Conservation (phyloP, 2,888 invertebrate genomes). For the Alitta virens region DNA sequence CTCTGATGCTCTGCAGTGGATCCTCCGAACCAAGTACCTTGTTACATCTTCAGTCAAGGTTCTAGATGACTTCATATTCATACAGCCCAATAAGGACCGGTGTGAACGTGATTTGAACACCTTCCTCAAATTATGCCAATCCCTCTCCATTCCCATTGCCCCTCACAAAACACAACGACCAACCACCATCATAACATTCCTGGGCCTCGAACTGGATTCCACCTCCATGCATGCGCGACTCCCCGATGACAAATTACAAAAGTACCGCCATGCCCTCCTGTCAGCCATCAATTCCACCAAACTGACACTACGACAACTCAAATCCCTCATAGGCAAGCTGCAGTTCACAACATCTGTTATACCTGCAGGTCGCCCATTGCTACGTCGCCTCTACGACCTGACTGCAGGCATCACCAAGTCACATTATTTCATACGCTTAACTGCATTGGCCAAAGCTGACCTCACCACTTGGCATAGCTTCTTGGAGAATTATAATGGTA, state of each 20-base stretch:
- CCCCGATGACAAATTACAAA: background rate
- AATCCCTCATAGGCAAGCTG: background rate
- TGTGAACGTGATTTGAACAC: background rate
- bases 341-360: background rate
- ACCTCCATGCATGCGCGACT: background rate
- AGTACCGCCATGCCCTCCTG: background rate
- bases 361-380: background rate
- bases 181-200: background rate
- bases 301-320: background rate
- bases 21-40: background rate
- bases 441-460: background rate
- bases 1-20: background rate
- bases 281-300: background rate
- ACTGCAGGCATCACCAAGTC: too few relatives aligned
- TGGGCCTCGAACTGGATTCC: background rate
- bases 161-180: background rate
- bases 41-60: background rate
- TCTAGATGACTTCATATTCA: background rate
- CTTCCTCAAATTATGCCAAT: background rate
- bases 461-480: background rate
- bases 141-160: background rate
- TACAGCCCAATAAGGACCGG: background rate
- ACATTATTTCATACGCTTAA: too few relatives aligned
- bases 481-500: background rate
- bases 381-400: background rate